Conservation (phyloP, 2,113 vertebrate species). For the Neogobius melanostomus region DNA sequence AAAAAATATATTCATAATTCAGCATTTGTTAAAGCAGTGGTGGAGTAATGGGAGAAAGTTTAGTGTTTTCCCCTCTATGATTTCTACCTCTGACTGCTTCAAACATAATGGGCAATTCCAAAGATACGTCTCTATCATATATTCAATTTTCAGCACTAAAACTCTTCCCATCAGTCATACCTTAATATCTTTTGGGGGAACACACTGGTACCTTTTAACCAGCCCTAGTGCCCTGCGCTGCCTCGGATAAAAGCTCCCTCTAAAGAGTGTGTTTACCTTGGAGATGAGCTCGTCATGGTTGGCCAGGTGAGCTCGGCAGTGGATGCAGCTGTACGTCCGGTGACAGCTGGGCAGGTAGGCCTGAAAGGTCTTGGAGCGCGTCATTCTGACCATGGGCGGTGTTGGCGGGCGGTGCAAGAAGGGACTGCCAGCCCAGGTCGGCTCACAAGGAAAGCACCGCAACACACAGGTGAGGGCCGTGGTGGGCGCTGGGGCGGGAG, state of each 20-base stretch:
- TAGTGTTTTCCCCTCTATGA: too few relatives aligned
- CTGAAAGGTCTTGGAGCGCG: slow-evolving; percentile 99
- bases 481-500: slow-evolving; percentile 89
- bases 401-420: slow-evolving; percentile 93
- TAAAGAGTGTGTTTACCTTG: slow-evolving; percentile 80
- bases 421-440: slow-evolving; percentile 92
- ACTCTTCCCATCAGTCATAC: too few relatives aligned
- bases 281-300: slow-evolving; percentile 99
- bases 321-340: slow-evolving; percentile 98
- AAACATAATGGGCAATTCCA: too few relatives aligned
- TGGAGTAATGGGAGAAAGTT: too few relatives aligned
- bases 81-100: too few relatives aligned
- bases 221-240: too few relatives aligned
- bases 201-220: too few relatives aligned
- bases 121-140: too few relatives aligned
- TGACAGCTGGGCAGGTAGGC: slow-evolving; percentile 97
- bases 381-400: slow-evolving; percentile 98
- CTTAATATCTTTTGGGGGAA: too few relatives aligned
- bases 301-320: slow-evolving; percentile 96
- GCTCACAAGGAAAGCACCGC: slow-evolving; percentile 99
- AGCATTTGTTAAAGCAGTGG: too few relatives aligned
- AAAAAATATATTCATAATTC: too few relatives aligned
- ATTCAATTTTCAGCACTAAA: too few relatives aligned
- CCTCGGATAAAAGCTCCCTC: background rate
- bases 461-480: slow-evolving; percentile 99